Base-by-base conservation (phyloP, 2,888 invertebrate species). In the Acrobasis consociella region DNA sequence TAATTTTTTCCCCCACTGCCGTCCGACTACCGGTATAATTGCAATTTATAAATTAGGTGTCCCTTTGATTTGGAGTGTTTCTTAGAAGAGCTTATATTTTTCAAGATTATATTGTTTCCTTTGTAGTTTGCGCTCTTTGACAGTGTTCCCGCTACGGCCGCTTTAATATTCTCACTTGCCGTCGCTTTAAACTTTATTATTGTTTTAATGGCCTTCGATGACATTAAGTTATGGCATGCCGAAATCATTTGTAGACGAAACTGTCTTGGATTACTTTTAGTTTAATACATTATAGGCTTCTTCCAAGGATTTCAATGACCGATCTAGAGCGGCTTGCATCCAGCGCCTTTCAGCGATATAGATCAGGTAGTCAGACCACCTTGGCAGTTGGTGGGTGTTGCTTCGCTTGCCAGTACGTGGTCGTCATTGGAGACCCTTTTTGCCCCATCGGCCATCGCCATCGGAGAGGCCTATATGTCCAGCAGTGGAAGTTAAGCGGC, bases 41-140 rank as follows among this genome's bases (percentile, higher is more conserved):
- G 89, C 88, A 87, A 89, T 90, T 90, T 89, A 85, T 80, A 85
- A 89, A 89, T 89, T 89, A 88, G 87, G 83, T 81, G 83, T 80
- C 75, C 82, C 83, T 88, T 88, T 89, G 86, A 88, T 87, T 81
- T 81, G 69, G 80, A 80, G 76, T 77, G 76, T 77, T 85, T 81
- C 82, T 80, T 77, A 78, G 82, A 84, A 83, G 76, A 74, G 76
- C 74, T 79, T 78, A 79, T 82, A 78, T 82, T 86, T 75, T 76
- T 80, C 77, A 75, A 78, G 76, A 80, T 78, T 81, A 84, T 75
- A 82, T 86, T 83, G 78, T 83, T 80, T 80, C 70, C 76, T 82
- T 82, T 83, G 76, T 79, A 74, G 70, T 77, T 65, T 60, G 62
- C 59, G 72, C 74, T 73, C 78, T 82, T 81, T 82, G 78, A 82